Evolutionary conservation across 2,888 invertebrate genomes (phyloP).

Genomic region (Rhodophaea formosa): DNA sequence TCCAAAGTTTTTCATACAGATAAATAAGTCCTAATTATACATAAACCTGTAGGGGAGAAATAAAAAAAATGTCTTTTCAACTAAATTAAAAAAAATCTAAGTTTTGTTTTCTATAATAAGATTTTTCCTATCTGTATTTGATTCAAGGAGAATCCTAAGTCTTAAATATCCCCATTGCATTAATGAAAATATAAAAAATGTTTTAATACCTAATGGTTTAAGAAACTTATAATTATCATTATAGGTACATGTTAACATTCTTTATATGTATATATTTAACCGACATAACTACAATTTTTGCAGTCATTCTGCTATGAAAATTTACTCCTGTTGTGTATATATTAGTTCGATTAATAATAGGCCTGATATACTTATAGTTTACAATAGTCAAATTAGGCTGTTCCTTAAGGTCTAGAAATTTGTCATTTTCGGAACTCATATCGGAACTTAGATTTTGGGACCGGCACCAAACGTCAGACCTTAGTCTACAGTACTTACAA

Average conservation of each 20-base stretch:
- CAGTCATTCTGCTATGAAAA: conserved; percentile 33
- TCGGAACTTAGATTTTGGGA: conserved; percentile 43
- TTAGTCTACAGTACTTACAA: conserved; percentile 42
- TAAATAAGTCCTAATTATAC: conserved; percentile 71
- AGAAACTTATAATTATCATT: conserved; percentile 75
- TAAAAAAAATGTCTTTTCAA: conserved; percentile 70
- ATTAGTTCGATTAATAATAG: conserved; percentile 58
- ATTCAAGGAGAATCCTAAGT: conserved; percentile 54
- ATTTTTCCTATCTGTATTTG: conserved; percentile 55
- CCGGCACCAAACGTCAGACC: conserved; percentile 34
- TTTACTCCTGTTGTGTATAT: conserved; percentile 32
- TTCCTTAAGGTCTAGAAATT: conserved; percentile 51
- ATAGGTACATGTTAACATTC: conserved; percentile 76
- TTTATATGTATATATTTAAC: conserved; percentile 69
- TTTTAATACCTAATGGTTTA: conserved; percentile 75
- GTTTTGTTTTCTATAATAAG: conserved; percentile 58
- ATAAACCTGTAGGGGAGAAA: conserved; percentile 56
- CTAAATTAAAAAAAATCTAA: conserved; percentile 63
- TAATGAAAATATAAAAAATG: conserved; percentile 78
- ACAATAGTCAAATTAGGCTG: conserved; percentile 70
- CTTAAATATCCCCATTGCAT: conserved; percentile 74
- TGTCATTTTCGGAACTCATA: conserved; percentile 46
- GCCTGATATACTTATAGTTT: conserved; percentile 61
- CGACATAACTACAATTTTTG: conserved; percentile 50
- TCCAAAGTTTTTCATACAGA: conserved; percentile 62